Conservation (phyloP, 1,140 invertebrate genomes). For the Drosophila ercepeae region DNA sequence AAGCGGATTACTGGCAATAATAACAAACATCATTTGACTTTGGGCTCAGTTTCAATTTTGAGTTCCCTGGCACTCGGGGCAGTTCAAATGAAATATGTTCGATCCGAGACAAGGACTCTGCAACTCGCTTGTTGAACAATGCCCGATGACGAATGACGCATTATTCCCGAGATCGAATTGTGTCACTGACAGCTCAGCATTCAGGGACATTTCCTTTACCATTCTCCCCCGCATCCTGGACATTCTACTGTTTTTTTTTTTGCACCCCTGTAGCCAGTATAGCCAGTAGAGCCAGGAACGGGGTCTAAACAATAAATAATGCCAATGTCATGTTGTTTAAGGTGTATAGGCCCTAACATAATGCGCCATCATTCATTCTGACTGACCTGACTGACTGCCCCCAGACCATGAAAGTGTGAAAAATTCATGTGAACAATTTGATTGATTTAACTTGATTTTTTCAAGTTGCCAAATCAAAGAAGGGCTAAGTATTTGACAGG, state of each 20-base stretch:
- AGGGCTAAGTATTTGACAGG: not conserved
- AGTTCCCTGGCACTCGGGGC: slow-evolving; percentile 25
- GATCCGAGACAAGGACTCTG: slow-evolving; percentile 32
- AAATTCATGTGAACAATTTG: slow-evolving; percentile 60
- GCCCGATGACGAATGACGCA: slow-evolving; percentile 75
- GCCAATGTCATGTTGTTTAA: slow-evolving; percentile 67
- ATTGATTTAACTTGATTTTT: slow-evolving; percentile 53
- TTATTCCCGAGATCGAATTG: slow-evolving; percentile 60
- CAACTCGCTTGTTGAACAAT: slow-evolving; percentile 54
- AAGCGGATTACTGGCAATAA: slow-evolving; percentile 52
- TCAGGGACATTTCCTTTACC: slow-evolving; percentile 44
- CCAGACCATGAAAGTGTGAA: slow-evolving; percentile 37
- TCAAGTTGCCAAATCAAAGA: slow-evolving; percentile 21
- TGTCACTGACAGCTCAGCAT: slow-evolving; percentile 64
- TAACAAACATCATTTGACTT: slow-evolving; percentile 75
- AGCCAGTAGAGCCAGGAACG: not conserved
- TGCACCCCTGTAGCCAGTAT: slow-evolving; percentile 48
- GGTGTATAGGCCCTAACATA: slow-evolving; percentile 53
- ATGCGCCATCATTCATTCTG: slow-evolving; percentile 63
- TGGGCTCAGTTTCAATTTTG: slow-evolving; percentile 23
- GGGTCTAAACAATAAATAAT: slow-evolving; percentile 68
- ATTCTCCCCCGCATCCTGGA: slow-evolving; percentile 2
- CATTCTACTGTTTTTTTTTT: slow-evolving; percentile 40
- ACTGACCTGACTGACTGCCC: slow-evolving; percentile 2
- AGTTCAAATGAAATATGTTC: slow-evolving; percentile 56